Evolutionary conservation across 1,140 invertebrate species (phyloP).

Genomic region (Scylla paramamosain): DNA sequence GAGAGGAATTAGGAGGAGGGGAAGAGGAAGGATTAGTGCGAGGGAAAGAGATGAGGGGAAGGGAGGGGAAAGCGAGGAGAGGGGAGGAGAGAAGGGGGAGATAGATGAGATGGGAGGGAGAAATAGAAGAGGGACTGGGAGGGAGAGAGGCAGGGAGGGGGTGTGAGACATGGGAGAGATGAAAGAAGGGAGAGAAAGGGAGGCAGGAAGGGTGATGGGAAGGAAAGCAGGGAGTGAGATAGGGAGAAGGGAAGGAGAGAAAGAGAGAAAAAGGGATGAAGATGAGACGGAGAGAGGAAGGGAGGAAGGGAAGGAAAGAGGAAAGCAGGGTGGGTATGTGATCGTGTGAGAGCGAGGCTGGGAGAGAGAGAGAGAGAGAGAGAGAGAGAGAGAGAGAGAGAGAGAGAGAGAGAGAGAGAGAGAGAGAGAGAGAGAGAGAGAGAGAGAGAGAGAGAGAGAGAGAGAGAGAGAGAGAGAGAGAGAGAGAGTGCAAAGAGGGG

Average conservation of each 20-base stretch:
- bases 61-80: too few relatives aligned
- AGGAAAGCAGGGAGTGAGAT: not conserved
- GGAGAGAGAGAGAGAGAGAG: not conserved
- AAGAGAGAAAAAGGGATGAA: not conserved
- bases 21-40: too few relatives aligned
- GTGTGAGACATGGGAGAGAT: not conserved
- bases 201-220: not conserved
- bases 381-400: not conserved
- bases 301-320: not conserved
- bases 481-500: not conserved
- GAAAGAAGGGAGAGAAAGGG: not conserved
- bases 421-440: not conserved
- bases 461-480: not conserved
- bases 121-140: too few relatives aligned
- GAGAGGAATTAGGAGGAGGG: too few relatives aligned
- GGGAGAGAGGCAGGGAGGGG: not conserved
- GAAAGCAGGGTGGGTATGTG: not conserved
- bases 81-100: too few relatives aligned
- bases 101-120: too few relatives aligned
- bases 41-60: too few relatives aligned
- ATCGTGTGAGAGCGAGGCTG: not conserved
- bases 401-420: not conserved
- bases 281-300: not conserved
- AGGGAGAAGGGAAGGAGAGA: not conserved
- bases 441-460: not conserved